Evolutionary conservation across 2,888 invertebrate species (phyloP).

Genomic region (Diarsia brunnea): DNA sequence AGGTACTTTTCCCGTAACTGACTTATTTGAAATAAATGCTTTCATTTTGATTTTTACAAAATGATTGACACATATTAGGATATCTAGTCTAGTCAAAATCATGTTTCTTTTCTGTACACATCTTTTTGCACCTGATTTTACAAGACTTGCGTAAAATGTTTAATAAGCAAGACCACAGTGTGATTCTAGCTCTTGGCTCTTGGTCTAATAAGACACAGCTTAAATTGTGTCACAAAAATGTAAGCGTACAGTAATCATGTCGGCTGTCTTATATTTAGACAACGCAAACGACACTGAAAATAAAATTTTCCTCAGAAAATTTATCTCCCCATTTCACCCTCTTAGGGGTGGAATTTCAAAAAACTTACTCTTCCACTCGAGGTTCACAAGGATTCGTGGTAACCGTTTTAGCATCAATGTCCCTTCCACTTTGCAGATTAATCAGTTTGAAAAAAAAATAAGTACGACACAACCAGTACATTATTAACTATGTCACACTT

Average conservation of each 20-base stretch:
- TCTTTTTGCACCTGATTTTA: conserved; percentile 24
- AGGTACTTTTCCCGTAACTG: too few species aligned
- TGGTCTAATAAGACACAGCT: neutral
- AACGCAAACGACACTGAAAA: neutral
- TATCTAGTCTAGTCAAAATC: too few species aligned
- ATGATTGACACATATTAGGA: neutral
- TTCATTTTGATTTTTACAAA: neutral
- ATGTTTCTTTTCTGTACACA: conserved; percentile 4
- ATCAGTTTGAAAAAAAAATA: neutral
- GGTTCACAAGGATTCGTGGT: too few species aligned
- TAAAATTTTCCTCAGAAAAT: neutral
- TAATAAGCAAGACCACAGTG: neutral
- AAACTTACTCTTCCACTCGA: neutral
- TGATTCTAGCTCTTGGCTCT: neutral
- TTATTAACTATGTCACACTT: neutral
- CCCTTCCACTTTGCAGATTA: too few species aligned
- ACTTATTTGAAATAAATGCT: too few species aligned
- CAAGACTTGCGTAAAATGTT: neutral
- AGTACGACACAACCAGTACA: neutral
- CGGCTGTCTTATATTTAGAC: neutral
- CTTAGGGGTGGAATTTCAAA: neutral
- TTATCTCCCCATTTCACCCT: neutral
- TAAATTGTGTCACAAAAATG: neutral
- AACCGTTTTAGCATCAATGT: too few species aligned
- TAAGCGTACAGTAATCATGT: neutral